Percentiles rank a stretch among this genome's conserved stretches.
Conservation (phyloP, 1,140 invertebrate genomes). For the Brachionus rubens region DNA sequence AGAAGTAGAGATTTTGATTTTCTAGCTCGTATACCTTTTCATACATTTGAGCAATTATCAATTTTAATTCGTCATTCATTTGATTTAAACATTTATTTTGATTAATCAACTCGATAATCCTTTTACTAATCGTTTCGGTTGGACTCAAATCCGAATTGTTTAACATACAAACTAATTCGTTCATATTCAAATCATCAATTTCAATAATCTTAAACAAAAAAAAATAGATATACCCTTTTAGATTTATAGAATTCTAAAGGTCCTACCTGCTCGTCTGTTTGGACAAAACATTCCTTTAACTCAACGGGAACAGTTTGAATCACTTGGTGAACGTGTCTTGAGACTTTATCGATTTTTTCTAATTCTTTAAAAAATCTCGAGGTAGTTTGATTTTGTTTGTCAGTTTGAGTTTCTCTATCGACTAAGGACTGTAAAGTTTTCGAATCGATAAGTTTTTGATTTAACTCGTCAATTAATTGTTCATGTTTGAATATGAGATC, state of each 20-base stretch:
- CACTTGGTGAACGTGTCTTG: not conserved
- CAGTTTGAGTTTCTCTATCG: not conserved
- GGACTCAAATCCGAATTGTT: no score
- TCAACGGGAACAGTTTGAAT: constrained; percentile 5
- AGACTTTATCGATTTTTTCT: not conserved
- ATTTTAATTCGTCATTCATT: constrained; percentile 9
- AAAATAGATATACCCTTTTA: no score
- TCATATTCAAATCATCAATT: not conserved
- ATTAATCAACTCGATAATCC: not conserved
- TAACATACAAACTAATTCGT: not conserved
- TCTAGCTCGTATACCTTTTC: not conserved
- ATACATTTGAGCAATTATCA: constrained; percentile 29
- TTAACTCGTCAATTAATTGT: not conserved
- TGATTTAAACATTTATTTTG: not conserved
- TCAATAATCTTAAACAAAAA: not conserved
- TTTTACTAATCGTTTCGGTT: not conserved
- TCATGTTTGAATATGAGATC: constrained; percentile 29
- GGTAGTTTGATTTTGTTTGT: no score
- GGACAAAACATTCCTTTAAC: no score
- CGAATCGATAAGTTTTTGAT: constrained; percentile 6
- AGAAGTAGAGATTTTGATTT: not conserved
- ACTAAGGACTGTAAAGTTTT: not conserved
- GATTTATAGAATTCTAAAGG: no score
- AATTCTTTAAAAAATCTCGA: not conserved
- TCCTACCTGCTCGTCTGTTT: no score